A percentile compares a stretch with the other conserved stretches of the same genome.
phyloP scores from a whole-genome alignment of 1,140 invertebrate species.

The Drosophila fuyamai region DNA sequence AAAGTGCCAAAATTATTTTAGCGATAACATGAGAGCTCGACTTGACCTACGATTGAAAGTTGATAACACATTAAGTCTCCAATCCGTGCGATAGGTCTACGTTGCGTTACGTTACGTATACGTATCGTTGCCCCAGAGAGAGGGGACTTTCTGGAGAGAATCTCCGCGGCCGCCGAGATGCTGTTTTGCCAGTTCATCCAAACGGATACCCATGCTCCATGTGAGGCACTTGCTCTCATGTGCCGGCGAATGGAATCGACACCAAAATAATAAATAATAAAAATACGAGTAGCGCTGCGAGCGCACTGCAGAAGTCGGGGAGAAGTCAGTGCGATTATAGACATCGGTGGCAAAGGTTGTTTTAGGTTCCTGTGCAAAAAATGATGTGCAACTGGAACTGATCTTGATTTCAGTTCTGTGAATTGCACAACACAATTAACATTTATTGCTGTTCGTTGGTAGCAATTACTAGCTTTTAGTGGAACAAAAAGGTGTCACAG shows the following conservation, averaged over 20 bases:
- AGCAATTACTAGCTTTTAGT: neutral
- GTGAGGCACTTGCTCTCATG: neutral
- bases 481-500: neutral
- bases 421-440: slow-evolving; percentile 4
- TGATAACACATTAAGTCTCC: slow-evolving; percentile 20
- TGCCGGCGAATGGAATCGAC: slow-evolving; percentile 1
- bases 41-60: slow-evolving; percentile 10
- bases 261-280: slow-evolving; percentile 19
- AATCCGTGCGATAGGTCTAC: too few relatives aligned
- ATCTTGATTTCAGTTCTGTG: neutral
- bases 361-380: neutral
- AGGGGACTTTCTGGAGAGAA: neutral
- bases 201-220: neutral
- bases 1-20: too few relatives aligned
- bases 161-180: slow-evolving; percentile 2
- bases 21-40: neutral
- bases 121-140: neutral
- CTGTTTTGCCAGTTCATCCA: slow-evolving; percentile 11
- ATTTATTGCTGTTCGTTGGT: slow-evolving; percentile 3
- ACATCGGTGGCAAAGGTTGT: slow-evolving; percentile 57
- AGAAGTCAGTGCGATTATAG: slow-evolving; percentile 44
- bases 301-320: neutral
- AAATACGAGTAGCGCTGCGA: neutral
- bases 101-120: neutral
- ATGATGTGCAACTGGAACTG: too few relatives aligned